Percentiles rank a stretch among this genome's conserved stretches.
Evolutionary conservation across 37 sponge, comb jelly and placozoan genomes (phyloP).

Genomic region (Bolinopsis microptera): DNA sequence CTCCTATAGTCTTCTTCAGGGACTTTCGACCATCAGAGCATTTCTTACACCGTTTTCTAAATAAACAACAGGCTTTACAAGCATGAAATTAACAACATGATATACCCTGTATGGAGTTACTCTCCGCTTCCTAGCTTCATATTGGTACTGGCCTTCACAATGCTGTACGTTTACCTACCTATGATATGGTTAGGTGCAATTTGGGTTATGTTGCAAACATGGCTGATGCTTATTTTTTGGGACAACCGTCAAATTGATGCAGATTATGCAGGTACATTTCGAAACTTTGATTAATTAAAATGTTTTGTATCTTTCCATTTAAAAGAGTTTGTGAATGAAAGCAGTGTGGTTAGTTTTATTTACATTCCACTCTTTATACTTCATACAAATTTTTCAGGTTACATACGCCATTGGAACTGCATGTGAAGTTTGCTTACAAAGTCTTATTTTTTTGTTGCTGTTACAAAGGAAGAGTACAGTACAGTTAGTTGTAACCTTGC

Average conservation of each 20-base stretch:
- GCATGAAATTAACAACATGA: conserved; percentile 54
- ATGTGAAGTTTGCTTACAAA: conserved; percentile 60
- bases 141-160: conserved; percentile 4
- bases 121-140: not conserved
- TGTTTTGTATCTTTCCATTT: too few species aligned
- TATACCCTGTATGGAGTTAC: conserved; percentile 65
- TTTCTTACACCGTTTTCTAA: conserved; percentile 13
- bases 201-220: conserved; percentile 35
- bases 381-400: conserved; percentile 2
- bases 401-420: conserved; percentile 64
- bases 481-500: not conserved
- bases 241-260: conserved; percentile 8
- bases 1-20: conserved; percentile 42
- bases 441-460: conserved; percentile 54
- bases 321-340: too few species aligned
- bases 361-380: not conserved
- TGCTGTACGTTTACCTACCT: not conserved
- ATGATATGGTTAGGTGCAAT: conserved; percentile 56
- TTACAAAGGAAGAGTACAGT: conserved; percentile 33
- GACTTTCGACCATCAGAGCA: conserved; percentile 54
- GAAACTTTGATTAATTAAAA: too few species aligned
- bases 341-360: too few species aligned
- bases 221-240: conserved; percentile 55
- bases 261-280: conserved; percentile 58
- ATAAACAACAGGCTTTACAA: not conserved